Base-by-base conservation (phyloP, 2,888 invertebrate genomes). In the Melanostoma mellinum region DNA sequence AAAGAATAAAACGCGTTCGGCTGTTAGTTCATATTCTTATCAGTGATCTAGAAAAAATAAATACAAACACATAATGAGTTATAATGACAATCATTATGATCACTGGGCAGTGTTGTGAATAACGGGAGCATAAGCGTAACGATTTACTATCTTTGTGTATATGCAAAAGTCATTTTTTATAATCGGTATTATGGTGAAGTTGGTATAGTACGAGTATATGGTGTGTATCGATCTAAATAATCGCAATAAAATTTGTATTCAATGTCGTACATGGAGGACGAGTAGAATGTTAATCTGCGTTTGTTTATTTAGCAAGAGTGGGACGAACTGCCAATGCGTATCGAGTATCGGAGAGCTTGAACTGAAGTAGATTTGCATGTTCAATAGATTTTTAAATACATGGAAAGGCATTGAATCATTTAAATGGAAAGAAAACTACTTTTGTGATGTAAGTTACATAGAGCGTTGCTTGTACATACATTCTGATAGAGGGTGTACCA, bases 1-100 rank as follows among this genome's bases (percentile, higher is more conserved):
- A 4, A 10, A 10, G 30, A 63, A 50, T 63, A 38, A 36, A 38
- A 10, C 32, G n/a, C 38, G 32, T 32, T 9, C 58, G 63, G 20
- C 30, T 72, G 61, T 58, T 80, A 78, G 68, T 76, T 80, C 85
- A 80, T 85, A 61, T 80, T 85, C 63, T 75, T 55, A 60, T 74
- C 78, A 44, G 38, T 72, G 42, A 84, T 67, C 85, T 85, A 67
- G 5, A 20, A 20, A 20, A 20, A 20, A 20, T 20, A 79, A 84
- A 69, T 72, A 81, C 35, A 73, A 81, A 68, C 32, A 30, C 3
- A 56, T 9, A 33, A 46, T 10, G 20, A 20, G 20, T 1, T 20
- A 9, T 50, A 9, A 60, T 63, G 46, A 48, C 63, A 50, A 63
- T 42, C 8, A 56, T 55, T 56, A 56, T 58, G 33, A 35, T 58